phyloP scores from a whole-genome alignment of 2,888 invertebrate genomes.

The Endomychus coccineus region DNA sequence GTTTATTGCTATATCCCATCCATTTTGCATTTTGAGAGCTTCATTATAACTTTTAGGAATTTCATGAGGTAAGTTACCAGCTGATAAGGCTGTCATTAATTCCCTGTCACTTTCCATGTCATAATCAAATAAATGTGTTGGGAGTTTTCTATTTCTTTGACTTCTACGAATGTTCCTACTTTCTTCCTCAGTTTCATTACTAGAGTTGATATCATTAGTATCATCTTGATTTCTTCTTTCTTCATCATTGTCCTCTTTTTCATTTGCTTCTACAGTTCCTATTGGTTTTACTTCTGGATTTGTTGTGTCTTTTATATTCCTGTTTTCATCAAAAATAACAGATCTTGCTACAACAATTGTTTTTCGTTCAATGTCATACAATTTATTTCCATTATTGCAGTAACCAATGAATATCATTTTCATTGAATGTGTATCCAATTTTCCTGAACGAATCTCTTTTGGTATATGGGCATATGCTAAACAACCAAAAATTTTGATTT shows the following conservation, averaged over 20 bases:
- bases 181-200: not conserved
- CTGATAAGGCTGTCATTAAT: slow-evolving; percentile 13
- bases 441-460: slow-evolving; percentile 3
- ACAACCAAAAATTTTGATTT: slow-evolving; percentile 2
- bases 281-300: not conserved
- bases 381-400: slow-evolving; percentile 3
- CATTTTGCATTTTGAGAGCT: slow-evolving; percentile 11
- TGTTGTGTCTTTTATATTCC: not conserved
- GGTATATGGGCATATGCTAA: slow-evolving; percentile 2
- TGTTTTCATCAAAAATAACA: slow-evolving; percentile 2
- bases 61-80: slow-evolving; percentile 15
- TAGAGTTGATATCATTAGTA: no score
- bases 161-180: not conserved
- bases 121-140: slow-evolving; percentile 14
- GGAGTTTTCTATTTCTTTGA: slow-evolving; percentile 2
- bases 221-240: not conserved
- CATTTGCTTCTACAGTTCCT: slow-evolving; percentile 4
- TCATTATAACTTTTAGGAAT: slow-evolving; percentile 18
- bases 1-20: slow-evolving; percentile 20
- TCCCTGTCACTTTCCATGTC: slow-evolving; percentile 7
- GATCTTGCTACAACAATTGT: slow-evolving; percentile 2
- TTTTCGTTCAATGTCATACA: not conserved
- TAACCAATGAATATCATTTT: slow-evolving; percentile 13
- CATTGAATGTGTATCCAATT: slow-evolving; percentile 4
- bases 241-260: not conserved